These are phyloP conservation scores for Poeciliopsis presidionis DNA, from an alignment of 2,797 vertebrate species.

Conservation along the genomic window DNA sequence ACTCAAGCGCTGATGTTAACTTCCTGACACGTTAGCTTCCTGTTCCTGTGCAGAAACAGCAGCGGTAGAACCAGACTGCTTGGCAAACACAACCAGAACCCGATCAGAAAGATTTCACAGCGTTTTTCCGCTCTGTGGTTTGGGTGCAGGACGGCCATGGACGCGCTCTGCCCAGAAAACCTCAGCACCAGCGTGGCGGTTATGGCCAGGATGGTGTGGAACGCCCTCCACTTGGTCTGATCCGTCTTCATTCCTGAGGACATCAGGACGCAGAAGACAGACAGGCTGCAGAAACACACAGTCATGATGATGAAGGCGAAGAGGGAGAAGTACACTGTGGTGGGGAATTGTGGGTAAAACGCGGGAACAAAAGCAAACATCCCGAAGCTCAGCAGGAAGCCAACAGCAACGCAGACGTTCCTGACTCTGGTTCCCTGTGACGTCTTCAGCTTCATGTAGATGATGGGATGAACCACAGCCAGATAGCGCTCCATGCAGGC, in stretches of 20 bases:
- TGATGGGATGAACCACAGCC: constrained; percentile 21
- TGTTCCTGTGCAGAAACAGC: constrained; percentile 7
- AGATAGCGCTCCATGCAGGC: constrained; percentile 33
- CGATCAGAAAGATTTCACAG: accelerated
- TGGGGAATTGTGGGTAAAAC: accelerated
- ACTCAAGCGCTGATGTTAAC: neutral
- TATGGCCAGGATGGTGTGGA: constrained; percentile 5
- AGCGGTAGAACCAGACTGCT: constrained; percentile 10
- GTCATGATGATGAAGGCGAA: accelerated
- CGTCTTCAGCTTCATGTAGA: constrained; percentile 4
- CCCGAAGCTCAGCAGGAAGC: constrained; percentile 19
- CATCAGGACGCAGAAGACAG: constrained; percentile 9
- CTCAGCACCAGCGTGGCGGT: constrained; percentile 1
- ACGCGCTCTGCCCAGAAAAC: neutral
- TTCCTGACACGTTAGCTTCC: neutral
- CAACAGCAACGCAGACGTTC: neutral
- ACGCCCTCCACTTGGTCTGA: constrained; percentile 26
- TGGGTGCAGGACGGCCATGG: accelerated
- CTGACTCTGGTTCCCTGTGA: neutral
- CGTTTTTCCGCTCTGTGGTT: accelerated
- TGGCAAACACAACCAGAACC: neutral
- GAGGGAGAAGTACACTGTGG: accelerated
- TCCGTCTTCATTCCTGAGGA: neutral
- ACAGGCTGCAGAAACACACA: neutral
- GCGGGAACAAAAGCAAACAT: accelerated